phyloP scores from a whole-genome alignment of 2,888 invertebrate species.

The Watsonalla cultraria region DNA sequence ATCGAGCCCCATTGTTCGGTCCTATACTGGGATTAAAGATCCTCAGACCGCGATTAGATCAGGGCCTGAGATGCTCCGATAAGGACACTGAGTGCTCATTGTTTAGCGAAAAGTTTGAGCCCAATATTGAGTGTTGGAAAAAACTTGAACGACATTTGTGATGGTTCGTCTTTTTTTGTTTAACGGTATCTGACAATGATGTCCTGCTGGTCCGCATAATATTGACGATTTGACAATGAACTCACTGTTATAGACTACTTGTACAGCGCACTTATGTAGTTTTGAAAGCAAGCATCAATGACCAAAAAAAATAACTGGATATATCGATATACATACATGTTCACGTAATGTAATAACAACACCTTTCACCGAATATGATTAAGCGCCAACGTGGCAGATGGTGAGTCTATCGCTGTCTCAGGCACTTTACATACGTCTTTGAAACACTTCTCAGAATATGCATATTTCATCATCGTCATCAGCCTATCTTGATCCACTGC shows the following conservation, averaged over 20 bases:
- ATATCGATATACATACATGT: too few species aligned
- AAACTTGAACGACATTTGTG: conserved; percentile 24
- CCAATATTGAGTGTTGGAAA: conserved; percentile 38
- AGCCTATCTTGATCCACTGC: too few species aligned
- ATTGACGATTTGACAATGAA: neutral
- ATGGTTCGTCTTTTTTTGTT: conserved; percentile 34
- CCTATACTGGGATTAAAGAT: conserved; percentile 47
- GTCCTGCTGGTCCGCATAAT: conserved; percentile 21
- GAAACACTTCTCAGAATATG: too few species aligned
- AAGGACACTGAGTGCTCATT: conserved; percentile 46
- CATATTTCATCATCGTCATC: too few species aligned
- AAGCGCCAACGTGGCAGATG: too few species aligned
- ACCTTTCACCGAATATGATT: too few species aligned
- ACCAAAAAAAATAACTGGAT: too few species aligned
- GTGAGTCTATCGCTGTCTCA: too few species aligned
- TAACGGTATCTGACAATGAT: conserved; percentile 40
- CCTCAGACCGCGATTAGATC: conserved; percentile 52
- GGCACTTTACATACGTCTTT: too few species aligned
- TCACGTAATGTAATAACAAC: too few species aligned
- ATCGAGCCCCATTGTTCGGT: conserved; percentile 47
- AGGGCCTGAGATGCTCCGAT: conserved; percentile 36
- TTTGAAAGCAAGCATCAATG: too few species aligned
- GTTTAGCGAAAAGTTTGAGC: conserved; percentile 36
- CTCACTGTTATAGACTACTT: neutral
- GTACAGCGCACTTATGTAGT: too few species aligned